Percentiles rank a stretch among this genome's conserved stretches.
phyloP scores from a whole-genome alignment of 2,797 vertebrate genomes.

The Paedocypris micromegethes region DNA sequence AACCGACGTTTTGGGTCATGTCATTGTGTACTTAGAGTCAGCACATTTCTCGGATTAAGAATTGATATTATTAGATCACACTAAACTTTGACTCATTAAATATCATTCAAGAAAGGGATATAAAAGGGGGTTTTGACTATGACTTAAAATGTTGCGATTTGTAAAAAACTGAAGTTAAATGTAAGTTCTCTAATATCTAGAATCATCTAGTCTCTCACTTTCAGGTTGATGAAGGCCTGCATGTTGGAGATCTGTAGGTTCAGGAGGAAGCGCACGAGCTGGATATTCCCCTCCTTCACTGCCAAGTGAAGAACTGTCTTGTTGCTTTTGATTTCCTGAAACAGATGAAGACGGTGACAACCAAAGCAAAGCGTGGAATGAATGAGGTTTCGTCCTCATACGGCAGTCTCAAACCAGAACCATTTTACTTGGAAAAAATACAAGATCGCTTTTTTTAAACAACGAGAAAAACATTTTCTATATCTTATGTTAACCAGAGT shows the following conservation, averaged over 20 bases:
- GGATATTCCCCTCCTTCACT: slow-evolving; percentile 82
- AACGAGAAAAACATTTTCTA: too few relatives aligned
- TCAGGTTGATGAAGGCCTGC: slow-evolving; percentile 83
- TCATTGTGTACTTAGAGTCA: too few relatives aligned
- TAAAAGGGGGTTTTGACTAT: too few relatives aligned
- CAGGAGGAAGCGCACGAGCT: slow-evolving; percentile 76
- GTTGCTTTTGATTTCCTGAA: slow-evolving; percentile 90
- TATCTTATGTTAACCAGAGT: too few relatives aligned
- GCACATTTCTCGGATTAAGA: too few relatives aligned
- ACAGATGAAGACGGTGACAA: slow-evolving; percentile 34
- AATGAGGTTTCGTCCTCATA: slow-evolving; percentile 16
- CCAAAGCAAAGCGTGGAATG: slow-evolving; percentile 21
- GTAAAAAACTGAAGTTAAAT: background rate
- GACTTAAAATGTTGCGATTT: background rate
- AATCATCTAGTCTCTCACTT: slow-evolving; percentile 63
- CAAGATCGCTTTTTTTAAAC: slow-evolving; percentile 13
- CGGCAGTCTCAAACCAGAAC: slow-evolving; percentile 4
- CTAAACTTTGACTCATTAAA: too few relatives aligned
- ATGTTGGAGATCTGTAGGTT: slow-evolving; percentile 65
- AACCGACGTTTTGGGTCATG: too few relatives aligned
- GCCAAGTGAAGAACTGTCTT: slow-evolving; percentile 84
- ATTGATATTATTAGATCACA: too few relatives aligned
- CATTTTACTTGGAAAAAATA: slow-evolving; percentile 18
- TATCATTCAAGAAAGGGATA: too few relatives aligned
- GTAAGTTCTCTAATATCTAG: slow-evolving; percentile 25